Evolutionary conservation across 2,113 vertebrate genomes (phyloP).

Genomic region (Microtus richardsoni): DNA sequence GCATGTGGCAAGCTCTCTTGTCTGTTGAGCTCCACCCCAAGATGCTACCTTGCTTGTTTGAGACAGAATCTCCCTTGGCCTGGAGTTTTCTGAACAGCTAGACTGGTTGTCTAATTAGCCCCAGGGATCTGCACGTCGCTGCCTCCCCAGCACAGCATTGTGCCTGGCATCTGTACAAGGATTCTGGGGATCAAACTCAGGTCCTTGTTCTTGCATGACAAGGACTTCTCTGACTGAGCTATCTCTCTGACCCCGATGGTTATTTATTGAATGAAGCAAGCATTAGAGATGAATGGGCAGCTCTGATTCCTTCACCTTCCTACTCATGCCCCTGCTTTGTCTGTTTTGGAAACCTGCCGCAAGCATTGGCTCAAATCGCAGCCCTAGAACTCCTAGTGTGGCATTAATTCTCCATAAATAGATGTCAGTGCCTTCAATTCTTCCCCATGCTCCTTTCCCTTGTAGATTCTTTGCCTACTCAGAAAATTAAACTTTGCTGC

Average conservation of each 20-base stretch:
- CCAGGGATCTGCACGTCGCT: not conserved
- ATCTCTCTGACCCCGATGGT: not conserved
- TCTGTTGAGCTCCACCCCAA: no score
- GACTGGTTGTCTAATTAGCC: not conserved
- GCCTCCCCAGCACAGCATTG: no score
- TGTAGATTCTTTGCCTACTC: slow-evolving; percentile 33
- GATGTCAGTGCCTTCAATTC: not conserved
- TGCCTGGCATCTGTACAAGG: not conserved
- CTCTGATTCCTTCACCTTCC: not conserved
- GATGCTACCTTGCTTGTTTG: not conserved
- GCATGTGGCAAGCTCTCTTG: no score
- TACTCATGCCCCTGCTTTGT: fast-evolving
- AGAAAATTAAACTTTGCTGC: slow-evolving; percentile 56
- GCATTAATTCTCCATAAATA: not conserved
- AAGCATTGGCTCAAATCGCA: not conserved
- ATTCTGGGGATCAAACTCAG: not conserved
- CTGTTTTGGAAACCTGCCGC: not conserved
- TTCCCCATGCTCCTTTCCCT: not conserved
- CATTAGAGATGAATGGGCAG: not conserved
- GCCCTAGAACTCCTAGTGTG: not conserved
- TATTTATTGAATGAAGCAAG: not conserved
- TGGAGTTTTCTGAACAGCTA: no score
- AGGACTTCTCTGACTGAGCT: not conserved
- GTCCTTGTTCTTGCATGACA: not conserved
- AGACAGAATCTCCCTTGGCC: not conserved